Evolutionary conservation across 2,888 invertebrate genomes (phyloP), one percentile per base, ranked within the genome.

Genomic region (Microplitis deprimator): DNA sequence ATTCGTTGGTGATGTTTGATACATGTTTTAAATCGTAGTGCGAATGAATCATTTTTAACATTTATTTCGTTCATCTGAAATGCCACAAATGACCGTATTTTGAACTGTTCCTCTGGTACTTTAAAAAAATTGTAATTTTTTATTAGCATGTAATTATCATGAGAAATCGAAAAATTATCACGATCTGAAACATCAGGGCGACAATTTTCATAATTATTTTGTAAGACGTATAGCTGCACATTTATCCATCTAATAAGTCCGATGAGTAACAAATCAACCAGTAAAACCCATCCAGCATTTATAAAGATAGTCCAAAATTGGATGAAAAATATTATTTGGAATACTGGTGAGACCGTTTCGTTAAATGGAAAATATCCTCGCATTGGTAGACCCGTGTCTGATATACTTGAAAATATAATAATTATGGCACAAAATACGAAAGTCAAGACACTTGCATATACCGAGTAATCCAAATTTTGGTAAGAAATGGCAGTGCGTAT

Each of bases 271-370:
- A 79, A 73, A 60, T 88, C 88, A 0, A 50, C 5, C 13, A 50
- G 8, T 4, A 50, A 13, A 13, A 2, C 13, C 50, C 50, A 50
- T 13, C 1, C 3, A 5, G 13, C 13, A 50, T 13, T 13, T 65
- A 86, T 83, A 1, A 75, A 76, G 5, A 88, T 71, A 16, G 87
- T 85, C 1, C 1, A 80, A 60, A 17, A 86, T 16, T 1, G 83
- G 84, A 5, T 81, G 73, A 8, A 75, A 74, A 5, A 87, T 73
- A 1, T 82, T 81, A n/a, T 69, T 10, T 50, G 29, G 4, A 29
- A 29, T 29, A 3, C 29, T 29, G 29, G 29, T 29, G 29, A 29
- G 29, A 29, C 3, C 29, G 29, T 29, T 29, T 29, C 29, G 29
- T 29, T 29, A 3, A 29, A 29, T 29, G 29, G 29, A 29, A 29